Evolutionary conservation across 1,140 invertebrate genomes (phyloP).

Genomic region (Panagrolaimus sp.): DNA sequence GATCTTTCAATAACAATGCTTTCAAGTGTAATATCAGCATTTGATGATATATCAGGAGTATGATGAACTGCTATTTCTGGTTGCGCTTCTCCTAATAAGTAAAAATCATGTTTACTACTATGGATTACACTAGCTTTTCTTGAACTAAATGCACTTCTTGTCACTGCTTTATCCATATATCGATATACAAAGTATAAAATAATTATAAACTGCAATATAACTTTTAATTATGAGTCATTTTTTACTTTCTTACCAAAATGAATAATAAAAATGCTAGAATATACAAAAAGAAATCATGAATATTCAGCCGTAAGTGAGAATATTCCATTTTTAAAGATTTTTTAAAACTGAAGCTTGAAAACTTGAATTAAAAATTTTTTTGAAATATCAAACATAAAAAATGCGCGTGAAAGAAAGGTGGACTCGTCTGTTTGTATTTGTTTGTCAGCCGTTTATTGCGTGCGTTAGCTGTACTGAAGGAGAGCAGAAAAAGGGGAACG

Average conservation of each 20-base stretch:
- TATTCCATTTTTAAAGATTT: not conserved
- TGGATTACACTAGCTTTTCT: not conserved
- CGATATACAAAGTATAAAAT: conserved; percentile 16
- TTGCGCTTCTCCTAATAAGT: not conserved
- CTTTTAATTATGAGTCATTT: not conserved
- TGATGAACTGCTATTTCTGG: not conserved
- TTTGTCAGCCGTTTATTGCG: too few relatives aligned
- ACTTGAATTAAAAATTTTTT: not conserved
- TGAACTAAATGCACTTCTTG: not conserved
- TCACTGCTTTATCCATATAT: conserved; percentile 14
- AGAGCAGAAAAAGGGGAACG: too few relatives aligned
- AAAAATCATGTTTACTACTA: conserved; percentile 1
- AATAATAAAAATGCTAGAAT: conserved; percentile 12
- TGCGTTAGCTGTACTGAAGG: too few relatives aligned
- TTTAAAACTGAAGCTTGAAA: not conserved
- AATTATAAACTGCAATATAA: conserved; percentile 16
- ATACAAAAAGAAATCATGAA: conserved; percentile 17
- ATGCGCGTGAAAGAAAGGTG: too few relatives aligned
- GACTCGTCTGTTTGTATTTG: too few relatives aligned
- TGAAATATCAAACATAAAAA: too few relatives aligned
- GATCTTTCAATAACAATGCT: not conserved
- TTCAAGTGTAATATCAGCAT: not conserved
- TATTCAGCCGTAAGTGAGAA: conserved; percentile 1
- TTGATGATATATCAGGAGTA: conserved; percentile 4
- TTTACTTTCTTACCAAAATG: conserved; percentile 2